Conservation (phyloP, 1,140 invertebrate genomes). For the Ostrea denselamellosa region DNA sequence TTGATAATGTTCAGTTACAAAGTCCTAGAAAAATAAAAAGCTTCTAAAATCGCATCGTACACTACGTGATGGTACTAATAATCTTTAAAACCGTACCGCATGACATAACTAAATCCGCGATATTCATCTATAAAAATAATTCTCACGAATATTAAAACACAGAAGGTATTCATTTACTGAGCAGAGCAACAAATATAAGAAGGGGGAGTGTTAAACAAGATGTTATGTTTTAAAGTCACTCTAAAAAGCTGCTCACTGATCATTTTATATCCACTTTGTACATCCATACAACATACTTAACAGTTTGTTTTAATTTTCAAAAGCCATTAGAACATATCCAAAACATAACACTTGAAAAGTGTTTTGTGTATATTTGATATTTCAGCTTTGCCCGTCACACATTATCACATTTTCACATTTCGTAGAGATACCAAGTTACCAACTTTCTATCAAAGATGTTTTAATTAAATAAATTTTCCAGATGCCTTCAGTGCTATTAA, state of each 20-base stretch:
- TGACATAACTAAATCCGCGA: constrained; percentile 28
- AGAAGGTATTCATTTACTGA: constrained; percentile 35
- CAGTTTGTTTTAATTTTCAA: constrained; percentile 38
- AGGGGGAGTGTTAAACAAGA: constrained; percentile 26
- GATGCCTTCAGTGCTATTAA: background rate
- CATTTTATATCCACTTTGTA: constrained; percentile 35
- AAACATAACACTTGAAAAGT: constrained; percentile 36
- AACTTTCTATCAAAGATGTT: background rate
- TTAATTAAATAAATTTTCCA: background rate
- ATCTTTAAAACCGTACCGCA: constrained; percentile 38
- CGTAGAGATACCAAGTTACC: background rate
- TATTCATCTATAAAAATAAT: constrained; percentile 36
- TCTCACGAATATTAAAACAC: constrained; percentile 50
- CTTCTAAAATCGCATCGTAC: background rate
- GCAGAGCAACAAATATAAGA: constrained; percentile 7
- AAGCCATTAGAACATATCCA: constrained; percentile 16
- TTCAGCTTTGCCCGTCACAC: background rate
- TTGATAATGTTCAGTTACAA: constrained; percentile 33
- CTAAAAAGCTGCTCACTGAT: background rate
- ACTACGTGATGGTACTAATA: constrained; percentile 15
- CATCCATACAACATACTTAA: constrained; percentile 23
- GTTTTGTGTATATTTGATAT: constrained; percentile 29
- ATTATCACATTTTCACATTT: background rate
- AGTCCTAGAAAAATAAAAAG: constrained; percentile 31
- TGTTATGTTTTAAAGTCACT: constrained; percentile 38